A percentile compares a stretch with the other conserved stretches of the same genome.
Evolutionary conservation across 2,888 invertebrate genomes (phyloP).

Genomic region (Yponomeuta evonymella): DNA sequence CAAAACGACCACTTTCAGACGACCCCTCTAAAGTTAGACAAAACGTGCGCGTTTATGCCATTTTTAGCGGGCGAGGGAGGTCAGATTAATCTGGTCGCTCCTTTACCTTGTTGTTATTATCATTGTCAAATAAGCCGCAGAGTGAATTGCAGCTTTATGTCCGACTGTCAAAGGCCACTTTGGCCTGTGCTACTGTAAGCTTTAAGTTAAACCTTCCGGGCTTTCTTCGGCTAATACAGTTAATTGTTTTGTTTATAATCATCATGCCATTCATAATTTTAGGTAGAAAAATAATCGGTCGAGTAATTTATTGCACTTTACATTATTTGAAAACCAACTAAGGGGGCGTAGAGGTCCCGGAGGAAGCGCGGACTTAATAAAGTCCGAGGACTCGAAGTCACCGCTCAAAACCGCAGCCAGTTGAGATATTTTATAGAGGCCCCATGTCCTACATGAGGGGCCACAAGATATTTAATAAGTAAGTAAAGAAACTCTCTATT

Average conservation of each 20-base stretch:
- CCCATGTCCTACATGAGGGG: too few species aligned
- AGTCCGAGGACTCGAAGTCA: too few species aligned
- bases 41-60: background rate
- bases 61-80: slow-evolving; percentile 28
- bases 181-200: slow-evolving; percentile 29
- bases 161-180: slow-evolving; percentile 30
- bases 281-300: background rate
- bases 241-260: background rate
- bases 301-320: background rate
- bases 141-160: slow-evolving; percentile 50
- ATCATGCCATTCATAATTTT: background rate
- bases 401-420: too few species aligned
- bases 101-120: slow-evolving; percentile 67
- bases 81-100: slow-evolving; percentile 49
- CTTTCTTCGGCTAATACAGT: background rate
- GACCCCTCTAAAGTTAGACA: slow-evolving; percentile 29
- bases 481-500: too few species aligned
- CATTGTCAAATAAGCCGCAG: slow-evolving; percentile 43
- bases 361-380: too few species aligned
- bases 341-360: too few species aligned
- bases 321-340: background rate
- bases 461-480: too few species aligned
- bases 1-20: slow-evolving; percentile 55
- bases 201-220: slow-evolving; percentile 7
- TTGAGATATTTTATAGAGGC: too few species aligned